Conservation (phyloP, 2,113 vertebrate genomes). For the Ptilonorhynchus violaceus region DNA sequence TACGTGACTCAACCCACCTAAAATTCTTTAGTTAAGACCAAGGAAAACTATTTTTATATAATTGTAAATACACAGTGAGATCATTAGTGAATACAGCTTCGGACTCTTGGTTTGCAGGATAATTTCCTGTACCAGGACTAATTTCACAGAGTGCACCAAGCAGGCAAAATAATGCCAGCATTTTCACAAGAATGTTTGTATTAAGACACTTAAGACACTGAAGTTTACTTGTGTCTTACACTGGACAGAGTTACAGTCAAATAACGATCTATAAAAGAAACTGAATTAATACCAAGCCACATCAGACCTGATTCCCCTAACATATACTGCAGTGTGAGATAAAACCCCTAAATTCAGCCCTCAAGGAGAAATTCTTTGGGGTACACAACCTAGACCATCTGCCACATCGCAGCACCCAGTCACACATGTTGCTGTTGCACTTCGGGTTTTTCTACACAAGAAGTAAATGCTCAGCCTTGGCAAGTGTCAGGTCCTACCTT, state of each 20-base stretch:
- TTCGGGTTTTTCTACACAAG: background rate
- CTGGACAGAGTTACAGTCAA: background rate
- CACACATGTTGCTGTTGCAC: background rate
- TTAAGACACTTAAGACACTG: background rate
- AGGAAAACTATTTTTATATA: background rate
- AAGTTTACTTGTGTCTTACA: background rate
- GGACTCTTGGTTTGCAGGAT: background rate
- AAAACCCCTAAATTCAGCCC: background rate
- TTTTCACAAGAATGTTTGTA: background rate
- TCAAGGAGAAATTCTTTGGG: background rate
- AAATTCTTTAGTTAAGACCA: constrained; percentile 1
- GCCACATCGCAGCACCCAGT: accelerated
- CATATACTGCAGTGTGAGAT: background rate
- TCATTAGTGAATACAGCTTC: background rate
- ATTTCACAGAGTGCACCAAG: background rate
- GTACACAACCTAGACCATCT: too few relatives aligned
- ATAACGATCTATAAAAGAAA: background rate
- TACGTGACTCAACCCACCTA: background rate
- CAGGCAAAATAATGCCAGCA: background rate
- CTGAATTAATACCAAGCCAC: background rate
- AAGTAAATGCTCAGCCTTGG: background rate
- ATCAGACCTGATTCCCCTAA: background rate
- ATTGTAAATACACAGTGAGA: background rate
- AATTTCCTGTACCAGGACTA: background rate
- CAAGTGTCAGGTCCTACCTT: background rate